Conservation (phyloP, 92 coral and sea anemone species). For the Anthopleura xanthogrammica region DNA sequence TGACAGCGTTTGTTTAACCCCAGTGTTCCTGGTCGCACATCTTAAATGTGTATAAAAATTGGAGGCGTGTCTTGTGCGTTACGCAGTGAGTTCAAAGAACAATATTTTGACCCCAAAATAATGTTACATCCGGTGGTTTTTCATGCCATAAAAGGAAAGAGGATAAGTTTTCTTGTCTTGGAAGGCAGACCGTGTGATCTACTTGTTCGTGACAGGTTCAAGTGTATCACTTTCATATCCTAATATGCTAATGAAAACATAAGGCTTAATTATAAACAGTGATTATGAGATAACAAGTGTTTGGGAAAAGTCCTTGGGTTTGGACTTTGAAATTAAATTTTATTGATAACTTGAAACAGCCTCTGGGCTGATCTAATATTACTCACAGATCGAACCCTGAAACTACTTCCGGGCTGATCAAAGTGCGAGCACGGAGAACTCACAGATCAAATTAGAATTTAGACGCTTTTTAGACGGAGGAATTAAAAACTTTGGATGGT, state of each 20-base stretch:
- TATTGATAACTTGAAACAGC: too few relatives aligned
- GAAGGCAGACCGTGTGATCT: neutral
- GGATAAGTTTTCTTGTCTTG: neutral
- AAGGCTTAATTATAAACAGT: neutral
- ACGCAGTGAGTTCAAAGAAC: neutral
- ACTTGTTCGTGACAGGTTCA: neutral
- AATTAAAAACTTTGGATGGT: too few relatives aligned
- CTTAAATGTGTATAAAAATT: neutral
- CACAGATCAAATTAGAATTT: too few relatives aligned
- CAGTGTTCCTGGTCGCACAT: neutral
- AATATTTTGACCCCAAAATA: neutral
- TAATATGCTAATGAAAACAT: neutral
- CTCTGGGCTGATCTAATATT: too few relatives aligned
- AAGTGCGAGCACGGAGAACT: too few relatives aligned
- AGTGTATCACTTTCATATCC: neutral
- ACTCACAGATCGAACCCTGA: too few relatives aligned
- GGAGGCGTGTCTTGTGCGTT: neutral
- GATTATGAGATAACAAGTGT: neutral
- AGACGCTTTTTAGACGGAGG: too few relatives aligned
- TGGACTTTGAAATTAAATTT: neutral
- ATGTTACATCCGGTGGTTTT: neutral
- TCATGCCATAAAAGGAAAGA: neutral
- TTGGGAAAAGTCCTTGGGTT: neutral
- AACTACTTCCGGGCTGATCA: too few relatives aligned
- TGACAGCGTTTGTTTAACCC: neutral